These are phyloP conservation scores for Hippoglossus stenolepis DNA, from an alignment of 2,113 vertebrate genomes.

Conservation along the genomic window DNA sequence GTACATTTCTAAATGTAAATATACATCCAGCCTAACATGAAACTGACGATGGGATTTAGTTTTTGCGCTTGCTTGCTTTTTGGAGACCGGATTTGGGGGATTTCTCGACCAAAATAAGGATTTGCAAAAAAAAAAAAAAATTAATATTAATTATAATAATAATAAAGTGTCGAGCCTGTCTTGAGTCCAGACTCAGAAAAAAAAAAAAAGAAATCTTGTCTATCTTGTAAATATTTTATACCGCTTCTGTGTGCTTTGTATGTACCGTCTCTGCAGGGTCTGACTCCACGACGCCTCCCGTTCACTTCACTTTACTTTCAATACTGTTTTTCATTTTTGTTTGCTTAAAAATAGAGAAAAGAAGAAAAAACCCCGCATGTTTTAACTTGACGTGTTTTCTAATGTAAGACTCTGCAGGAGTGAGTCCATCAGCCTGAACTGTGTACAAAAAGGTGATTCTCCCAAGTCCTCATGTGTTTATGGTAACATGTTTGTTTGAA, in stretches of 20 bases:
- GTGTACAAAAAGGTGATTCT: slow-evolving; percentile 79
- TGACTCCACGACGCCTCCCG: slow-evolving; percentile 41
- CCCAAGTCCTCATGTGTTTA: slow-evolving; percentile 78
- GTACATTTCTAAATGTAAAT: slow-evolving; percentile 76
- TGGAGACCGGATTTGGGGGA: slow-evolving; percentile 36
- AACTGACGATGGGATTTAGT: slow-evolving; percentile 65
- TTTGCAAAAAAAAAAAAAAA: slow-evolving; percentile 47
- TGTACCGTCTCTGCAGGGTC: slow-evolving; percentile 55
- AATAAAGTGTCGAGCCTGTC: slow-evolving; percentile 30
- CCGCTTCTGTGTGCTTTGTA: slow-evolving; percentile 72
- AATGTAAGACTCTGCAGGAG: slow-evolving; percentile 74
- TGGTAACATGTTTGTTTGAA: slow-evolving; percentile 82
- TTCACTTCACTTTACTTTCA: slow-evolving; percentile 49
- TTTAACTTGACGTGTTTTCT: slow-evolving; percentile 76
- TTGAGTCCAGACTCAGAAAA: slow-evolving; percentile 32
- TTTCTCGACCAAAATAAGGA: slow-evolving; percentile 40
- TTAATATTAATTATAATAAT: slow-evolving; percentile 21
- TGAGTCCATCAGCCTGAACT: slow-evolving; percentile 71
- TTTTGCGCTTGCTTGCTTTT: slow-evolving; percentile 59
- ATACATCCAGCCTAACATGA: slow-evolving; percentile 71
- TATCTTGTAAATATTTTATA: slow-evolving; percentile 70
- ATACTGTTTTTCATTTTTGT: slow-evolving; percentile 52
- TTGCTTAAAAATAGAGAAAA: slow-evolving; percentile 58
- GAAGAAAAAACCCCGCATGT: slow-evolving; percentile 71
- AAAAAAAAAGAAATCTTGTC: slow-evolving; percentile 16